A percentile compares a stretch with the other conserved stretches of the same genome.
Evolutionary conservation across 2,797 vertebrate species (phyloP).

Genomic region (Manis javanica): DNA sequence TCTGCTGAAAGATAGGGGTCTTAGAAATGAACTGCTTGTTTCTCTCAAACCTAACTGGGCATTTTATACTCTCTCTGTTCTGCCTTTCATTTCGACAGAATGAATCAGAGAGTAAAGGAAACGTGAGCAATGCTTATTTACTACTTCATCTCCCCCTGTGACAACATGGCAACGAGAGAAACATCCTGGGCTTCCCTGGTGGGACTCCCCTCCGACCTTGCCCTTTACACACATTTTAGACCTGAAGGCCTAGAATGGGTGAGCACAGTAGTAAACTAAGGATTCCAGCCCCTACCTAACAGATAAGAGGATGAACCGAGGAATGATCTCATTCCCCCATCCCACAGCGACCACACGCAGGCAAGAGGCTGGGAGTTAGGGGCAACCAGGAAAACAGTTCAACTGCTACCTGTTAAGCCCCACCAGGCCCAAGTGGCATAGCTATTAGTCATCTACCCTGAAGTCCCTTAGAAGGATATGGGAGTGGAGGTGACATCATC

Average conservation of each 20-base stretch:
- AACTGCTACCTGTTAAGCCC: neutral
- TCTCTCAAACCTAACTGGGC: fast-evolving
- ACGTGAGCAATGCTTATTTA: neutral
- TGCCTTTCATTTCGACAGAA: neutral
- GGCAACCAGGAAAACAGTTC: fast-evolving
- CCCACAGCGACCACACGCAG: no score
- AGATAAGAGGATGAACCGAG: neutral
- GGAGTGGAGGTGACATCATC: fast-evolving
- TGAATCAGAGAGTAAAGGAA: neutral
- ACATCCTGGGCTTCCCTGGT: neutral
- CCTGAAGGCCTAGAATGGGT: neutral
- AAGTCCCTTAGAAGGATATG: neutral
- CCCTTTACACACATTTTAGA: neutral
- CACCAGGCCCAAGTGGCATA: fast-evolving
- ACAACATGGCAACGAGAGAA: neutral
- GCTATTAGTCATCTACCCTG: fast-evolving
- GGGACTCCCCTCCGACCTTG: neutral
- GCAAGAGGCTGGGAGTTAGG: neutral
- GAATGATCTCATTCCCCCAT: neutral
- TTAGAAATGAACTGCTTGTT: neutral
- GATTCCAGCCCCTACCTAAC: neutral
- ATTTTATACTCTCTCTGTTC: neutral
- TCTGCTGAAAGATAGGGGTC: fast-evolving
- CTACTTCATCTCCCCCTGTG: neutral
- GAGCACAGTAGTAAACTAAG: neutral